A percentile compares a stretch with the other conserved stretches of the same genome.
Conservation (phyloP, 2,888 invertebrate species). For the Sinotaia quadrata region DNA sequence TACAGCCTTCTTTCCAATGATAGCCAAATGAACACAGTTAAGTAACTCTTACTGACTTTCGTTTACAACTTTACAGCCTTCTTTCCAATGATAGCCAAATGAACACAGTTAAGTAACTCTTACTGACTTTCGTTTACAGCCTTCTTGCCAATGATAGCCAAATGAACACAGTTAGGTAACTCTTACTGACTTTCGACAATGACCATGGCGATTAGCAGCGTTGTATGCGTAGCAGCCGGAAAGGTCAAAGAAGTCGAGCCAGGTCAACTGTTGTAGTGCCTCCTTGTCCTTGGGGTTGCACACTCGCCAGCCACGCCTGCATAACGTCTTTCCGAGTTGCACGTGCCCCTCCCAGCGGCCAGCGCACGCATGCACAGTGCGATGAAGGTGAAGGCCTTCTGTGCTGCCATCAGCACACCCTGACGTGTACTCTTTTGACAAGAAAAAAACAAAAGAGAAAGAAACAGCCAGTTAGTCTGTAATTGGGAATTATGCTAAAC, state of each 20-base stretch:
- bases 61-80: no score
- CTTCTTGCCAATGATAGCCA: no score
- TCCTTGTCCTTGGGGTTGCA: conserved; percentile 62
- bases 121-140: no score
- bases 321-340: conserved; percentile 58
- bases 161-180: neutral
- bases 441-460: neutral
- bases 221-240: conserved; percentile 71
- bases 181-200: conserved; percentile 59
- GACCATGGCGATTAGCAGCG: conserved; percentile 62
- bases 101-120: no score
- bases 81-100: no score
- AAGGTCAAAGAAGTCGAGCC: conserved; percentile 63
- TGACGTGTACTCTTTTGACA: conserved; percentile 58
- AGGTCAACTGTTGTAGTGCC: conserved; percentile 58
- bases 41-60: conserved; percentile 47
- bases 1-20: no score
- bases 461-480: neutral
- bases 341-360: conserved; percentile 70
- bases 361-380: conserved; percentile 65
- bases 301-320: conserved; percentile 64
- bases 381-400: conserved; percentile 62
- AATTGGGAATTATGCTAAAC: neutral
- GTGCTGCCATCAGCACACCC: conserved; percentile 68
- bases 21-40: neutral